Percentiles rank a stretch among this genome's conserved stretches.
Evolutionary conservation across 2,888 invertebrate genomes (phyloP).

Genomic region (Bhutanitis thaidina): DNA sequence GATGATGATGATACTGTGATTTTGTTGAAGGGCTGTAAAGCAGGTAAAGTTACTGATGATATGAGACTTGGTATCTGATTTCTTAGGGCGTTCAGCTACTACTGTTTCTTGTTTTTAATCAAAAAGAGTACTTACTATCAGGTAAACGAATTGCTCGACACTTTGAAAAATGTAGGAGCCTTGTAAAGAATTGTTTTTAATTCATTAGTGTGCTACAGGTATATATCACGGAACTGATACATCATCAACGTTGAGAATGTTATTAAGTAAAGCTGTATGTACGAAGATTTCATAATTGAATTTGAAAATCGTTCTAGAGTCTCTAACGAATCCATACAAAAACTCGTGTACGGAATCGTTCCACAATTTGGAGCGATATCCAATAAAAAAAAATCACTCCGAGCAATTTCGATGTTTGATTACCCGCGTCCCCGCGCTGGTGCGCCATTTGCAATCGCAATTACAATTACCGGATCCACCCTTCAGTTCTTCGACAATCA

Average conservation of each 20-base stretch:
- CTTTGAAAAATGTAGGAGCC: too few species aligned
- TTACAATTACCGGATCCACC: constrained; percentile 49
- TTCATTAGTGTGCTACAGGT: too few species aligned
- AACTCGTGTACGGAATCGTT: neutral
- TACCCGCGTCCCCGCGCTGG: constrained; percentile 44
- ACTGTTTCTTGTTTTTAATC: too few species aligned
- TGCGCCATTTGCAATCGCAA: constrained; percentile 73
- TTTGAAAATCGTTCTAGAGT: neutral
- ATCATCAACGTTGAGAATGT: neutral
- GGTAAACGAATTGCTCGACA: too few species aligned
- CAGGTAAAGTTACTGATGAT: too few species aligned
- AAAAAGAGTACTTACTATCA: too few species aligned
- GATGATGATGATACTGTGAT: too few species aligned
- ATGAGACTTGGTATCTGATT: too few species aligned
- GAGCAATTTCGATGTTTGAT: constrained; percentile 53
- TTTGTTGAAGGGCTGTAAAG: too few species aligned
- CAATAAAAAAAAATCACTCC: constrained; percentile 34
- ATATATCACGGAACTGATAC: too few species aligned
- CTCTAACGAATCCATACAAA: neutral
- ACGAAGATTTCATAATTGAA: neutral
- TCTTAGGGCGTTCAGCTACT: too few species aligned
- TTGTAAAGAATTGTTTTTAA: too few species aligned
- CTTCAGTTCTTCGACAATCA: constrained; percentile 27
- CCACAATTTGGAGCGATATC: constrained; percentile 10
- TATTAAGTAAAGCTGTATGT: neutral